Evolutionary conservation across 2,113 vertebrate genomes (phyloP), one percentile per base, ranked within the genome.

Genomic region (Amphiprion percula): DNA sequence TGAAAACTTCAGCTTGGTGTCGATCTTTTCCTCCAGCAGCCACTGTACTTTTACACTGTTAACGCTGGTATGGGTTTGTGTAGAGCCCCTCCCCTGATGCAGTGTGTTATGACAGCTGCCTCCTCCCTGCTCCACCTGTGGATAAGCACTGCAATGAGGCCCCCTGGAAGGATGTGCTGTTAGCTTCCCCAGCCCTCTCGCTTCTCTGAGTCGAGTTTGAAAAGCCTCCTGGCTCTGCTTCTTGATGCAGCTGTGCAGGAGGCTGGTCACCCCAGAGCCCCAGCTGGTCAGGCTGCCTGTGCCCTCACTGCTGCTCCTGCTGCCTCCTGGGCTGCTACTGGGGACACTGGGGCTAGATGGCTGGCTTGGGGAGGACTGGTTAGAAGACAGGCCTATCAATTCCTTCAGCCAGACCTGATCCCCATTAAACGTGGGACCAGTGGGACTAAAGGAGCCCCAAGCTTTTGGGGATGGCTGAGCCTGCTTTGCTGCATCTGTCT

Each of bases 1-100:
- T 7, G 96, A 98, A 88, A 97, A 98, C 74, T 93, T 96, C 44
- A 94, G 86, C 85, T 96, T 96, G 88, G 94, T 89, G 83, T 95
- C 82, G 37, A 90, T 93, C 65, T 93, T 94, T 47, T 88, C 79
- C 79, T 94, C 92, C 85, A 93, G 86, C 74, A 93, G 84, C 17
- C 76, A 53, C 61, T 92, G 93, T 1, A 90, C 56, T 19, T 92
- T 92, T 11, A 80, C n/a, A 8, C 64, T 74, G 28, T 71, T 54
- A 9, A 15, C 2, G 10, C 61, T 63, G 15, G 24, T 37, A 0
- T 64, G 46, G 46, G 69, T 85, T 11, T 76, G 76, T 23, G 88
- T 75, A 0, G 85, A 93, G 33, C 83, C 79, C 49, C 90, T 90
- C 91, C 88, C 90, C 86, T 58, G 62, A 68, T 66, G 67, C 10